phyloP scores from a whole-genome alignment of 2,113 vertebrate genomes.

The Maccullochella peelii region DNA sequence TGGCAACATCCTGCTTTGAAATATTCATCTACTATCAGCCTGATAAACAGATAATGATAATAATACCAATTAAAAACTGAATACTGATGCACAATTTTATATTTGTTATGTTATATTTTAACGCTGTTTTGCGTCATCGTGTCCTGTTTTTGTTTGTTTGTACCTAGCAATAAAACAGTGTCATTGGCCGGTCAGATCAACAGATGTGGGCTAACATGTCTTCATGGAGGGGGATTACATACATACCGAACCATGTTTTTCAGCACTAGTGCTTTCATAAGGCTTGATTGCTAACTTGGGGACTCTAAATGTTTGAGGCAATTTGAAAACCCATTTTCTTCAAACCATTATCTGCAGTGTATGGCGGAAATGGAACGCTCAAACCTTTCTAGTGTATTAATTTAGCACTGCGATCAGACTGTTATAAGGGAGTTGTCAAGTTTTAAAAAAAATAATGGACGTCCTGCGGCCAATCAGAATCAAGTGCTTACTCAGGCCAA shows the following conservation, averaged over 20 bases:
- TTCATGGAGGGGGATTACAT: constrained; percentile 14
- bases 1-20: constrained; percentile 24
- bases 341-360: constrained; percentile 70
- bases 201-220: constrained; percentile 36
- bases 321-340: constrained; percentile 80
- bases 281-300: constrained; percentile 64
- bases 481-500: constrained; percentile 63
- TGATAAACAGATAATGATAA: constrained; percentile 16
- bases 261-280: constrained; percentile 48
- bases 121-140: not conserved
- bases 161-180: not conserved
- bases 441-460: constrained; percentile 60
- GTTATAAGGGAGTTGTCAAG: constrained; percentile 67
- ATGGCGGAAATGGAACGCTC: constrained; percentile 66
- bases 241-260: constrained; percentile 39
- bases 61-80: constrained; percentile 22
- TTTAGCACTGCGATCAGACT: constrained; percentile 67
- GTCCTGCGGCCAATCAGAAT: constrained; percentile 63
- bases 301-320: constrained; percentile 70
- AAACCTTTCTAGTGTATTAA: constrained; percentile 68
- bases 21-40: constrained; percentile 24
- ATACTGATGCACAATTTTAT: not conserved
- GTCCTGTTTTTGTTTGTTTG: constrained; percentile 6
- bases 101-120: not conserved
- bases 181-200: not conserved